Conservation (phyloP, 2,113 vertebrate genomes). For the Chrysochloris asiatica region DNA sequence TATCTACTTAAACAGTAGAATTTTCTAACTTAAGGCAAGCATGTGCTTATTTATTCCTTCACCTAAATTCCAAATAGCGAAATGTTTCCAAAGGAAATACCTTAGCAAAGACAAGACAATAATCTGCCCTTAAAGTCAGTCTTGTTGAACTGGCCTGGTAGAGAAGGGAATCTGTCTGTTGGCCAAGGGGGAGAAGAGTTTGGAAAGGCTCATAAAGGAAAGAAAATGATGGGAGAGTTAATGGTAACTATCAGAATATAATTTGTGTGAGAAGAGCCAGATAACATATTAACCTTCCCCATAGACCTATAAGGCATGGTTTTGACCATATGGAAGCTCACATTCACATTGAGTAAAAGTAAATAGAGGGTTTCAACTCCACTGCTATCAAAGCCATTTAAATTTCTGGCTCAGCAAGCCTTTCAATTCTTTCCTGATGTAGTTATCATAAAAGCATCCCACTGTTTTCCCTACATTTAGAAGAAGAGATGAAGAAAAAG, state of each 20-base stretch:
- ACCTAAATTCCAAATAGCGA: constrained; percentile 39
- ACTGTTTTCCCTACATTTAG: constrained; percentile 77
- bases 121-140: background rate
- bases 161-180: constrained; percentile 7
- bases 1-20: constrained; percentile 51
- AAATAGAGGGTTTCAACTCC: constrained; percentile 83
- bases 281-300: constrained; percentile 79
- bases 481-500: background rate
- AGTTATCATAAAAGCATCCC: constrained; percentile 83
- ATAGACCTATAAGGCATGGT: constrained; percentile 69
- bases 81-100: constrained; percentile 25
- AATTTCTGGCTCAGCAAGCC: constrained; percentile 82
- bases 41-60: background rate
- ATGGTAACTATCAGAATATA: constrained; percentile 73
- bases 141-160: background rate
- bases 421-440: constrained; percentile 80
- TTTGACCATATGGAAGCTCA: constrained; percentile 79
- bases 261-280: constrained; percentile 72
- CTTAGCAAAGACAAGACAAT: background rate
- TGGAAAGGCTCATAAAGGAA: constrained; percentile 65
- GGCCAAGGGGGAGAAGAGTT: constrained; percentile 54
- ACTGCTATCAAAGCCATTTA: constrained; percentile 81
- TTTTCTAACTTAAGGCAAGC: constrained; percentile 22
- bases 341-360: constrained; percentile 79
- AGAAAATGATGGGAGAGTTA: constrained; percentile 65